Conservation (phyloP, 2,797 vertebrate genomes). For the Psittacula derbiana region DNA sequence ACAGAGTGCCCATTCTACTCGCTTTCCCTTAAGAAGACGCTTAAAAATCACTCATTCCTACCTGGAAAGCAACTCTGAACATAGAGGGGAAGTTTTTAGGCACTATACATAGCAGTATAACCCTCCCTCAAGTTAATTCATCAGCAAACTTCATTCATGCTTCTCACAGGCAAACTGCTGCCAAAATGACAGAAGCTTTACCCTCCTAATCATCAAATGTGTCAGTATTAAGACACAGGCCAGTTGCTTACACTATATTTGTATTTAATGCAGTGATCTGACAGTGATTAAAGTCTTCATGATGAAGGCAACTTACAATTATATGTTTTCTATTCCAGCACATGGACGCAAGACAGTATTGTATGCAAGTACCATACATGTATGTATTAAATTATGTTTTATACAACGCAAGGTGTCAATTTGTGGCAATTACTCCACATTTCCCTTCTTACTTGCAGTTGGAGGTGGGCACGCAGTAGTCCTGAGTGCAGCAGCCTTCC, state of each 20-base stretch:
- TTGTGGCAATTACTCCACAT: background rate
- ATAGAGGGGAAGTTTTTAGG: fast-evolving
- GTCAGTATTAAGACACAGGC: slow-evolving; percentile 19
- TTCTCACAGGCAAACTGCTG: background rate
- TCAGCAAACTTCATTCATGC: fast-evolving
- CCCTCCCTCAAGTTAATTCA: background rate
- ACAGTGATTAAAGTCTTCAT: background rate
- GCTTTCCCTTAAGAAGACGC: fast-evolving
- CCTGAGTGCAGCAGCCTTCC: background rate
- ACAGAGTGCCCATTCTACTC: background rate
- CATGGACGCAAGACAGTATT: background rate
- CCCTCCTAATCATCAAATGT: background rate
- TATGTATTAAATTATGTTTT: slow-evolving; percentile 57
- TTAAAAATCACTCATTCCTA: background rate
- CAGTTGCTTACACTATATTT: background rate
- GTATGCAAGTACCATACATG: background rate
- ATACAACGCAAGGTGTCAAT: background rate
- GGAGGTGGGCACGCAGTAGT: background rate
- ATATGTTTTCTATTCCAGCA: background rate
- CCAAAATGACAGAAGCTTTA: background rate
- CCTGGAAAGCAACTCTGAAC: fast-evolving
- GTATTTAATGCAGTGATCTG: background rate
- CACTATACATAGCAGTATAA: fast-evolving
- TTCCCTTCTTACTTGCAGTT: background rate
- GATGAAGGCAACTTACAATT: background rate